These are phyloP conservation scores for Acanthochromis polyacanthus DNA, from an alignment of 2,113 vertebrate species.

Conservation along the genomic window DNA sequence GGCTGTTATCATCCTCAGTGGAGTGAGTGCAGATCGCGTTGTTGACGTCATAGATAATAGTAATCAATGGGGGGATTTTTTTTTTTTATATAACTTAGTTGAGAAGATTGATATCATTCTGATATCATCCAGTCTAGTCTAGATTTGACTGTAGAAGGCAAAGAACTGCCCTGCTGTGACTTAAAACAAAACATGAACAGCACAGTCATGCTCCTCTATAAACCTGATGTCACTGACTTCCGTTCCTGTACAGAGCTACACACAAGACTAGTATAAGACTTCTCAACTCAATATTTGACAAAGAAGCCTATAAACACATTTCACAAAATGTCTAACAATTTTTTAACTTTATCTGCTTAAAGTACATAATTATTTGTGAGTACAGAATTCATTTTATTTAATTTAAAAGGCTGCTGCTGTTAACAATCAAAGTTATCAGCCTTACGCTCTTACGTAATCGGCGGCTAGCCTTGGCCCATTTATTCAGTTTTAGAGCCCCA, in stretches of 20 bases:
- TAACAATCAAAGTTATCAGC: constrained; percentile 1
- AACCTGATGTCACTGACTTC: too few species aligned
- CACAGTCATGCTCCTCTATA: too few species aligned
- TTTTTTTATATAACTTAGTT: too few species aligned
- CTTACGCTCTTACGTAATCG: constrained; percentile 5
- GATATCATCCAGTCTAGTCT: too few species aligned
- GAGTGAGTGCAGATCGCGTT: constrained; percentile 83
- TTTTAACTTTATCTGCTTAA: too few species aligned
- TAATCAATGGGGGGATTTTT: too few species aligned
- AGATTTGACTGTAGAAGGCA: neutral
- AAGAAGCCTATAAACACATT: neutral
- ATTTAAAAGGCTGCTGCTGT: neutral
- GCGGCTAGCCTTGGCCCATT: constrained; percentile 34
- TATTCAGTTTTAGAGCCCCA: constrained; percentile 11
- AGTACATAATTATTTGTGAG: neutral
- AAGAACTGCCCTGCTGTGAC: neutral
- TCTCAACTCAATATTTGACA: constrained; percentile 1
- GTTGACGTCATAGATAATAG: neutral
- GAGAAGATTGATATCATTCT: too few species aligned
- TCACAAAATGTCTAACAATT: neutral
- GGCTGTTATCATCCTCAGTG: constrained; percentile 98
- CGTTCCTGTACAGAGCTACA: neutral
- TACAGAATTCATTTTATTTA: too few species aligned
- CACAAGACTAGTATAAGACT: neutral
- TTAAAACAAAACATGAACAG: too few species aligned